phyloP scores from a whole-genome alignment of 2,888 invertebrate genomes.

The Rotaria macrura region DNA sequence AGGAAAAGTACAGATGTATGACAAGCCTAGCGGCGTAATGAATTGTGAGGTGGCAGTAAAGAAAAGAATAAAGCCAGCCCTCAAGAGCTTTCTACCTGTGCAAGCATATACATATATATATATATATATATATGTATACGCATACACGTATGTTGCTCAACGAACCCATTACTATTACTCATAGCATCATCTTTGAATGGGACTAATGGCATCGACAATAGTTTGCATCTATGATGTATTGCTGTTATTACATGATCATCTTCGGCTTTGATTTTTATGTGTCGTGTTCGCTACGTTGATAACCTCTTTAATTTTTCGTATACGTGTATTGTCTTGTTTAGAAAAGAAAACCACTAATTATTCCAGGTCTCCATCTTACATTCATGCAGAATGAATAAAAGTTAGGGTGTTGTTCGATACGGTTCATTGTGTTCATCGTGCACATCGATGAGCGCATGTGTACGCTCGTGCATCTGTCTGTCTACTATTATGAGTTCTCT shows the following conservation, averaged over 20 bases:
- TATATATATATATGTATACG: not conserved
- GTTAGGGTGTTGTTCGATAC: not conserved
- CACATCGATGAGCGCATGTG: not conserved
- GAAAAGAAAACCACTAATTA: not conserved
- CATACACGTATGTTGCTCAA: not conserved
- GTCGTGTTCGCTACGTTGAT: too few species aligned
- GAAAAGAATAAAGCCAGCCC: not conserved
- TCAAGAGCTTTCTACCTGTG: not conserved
- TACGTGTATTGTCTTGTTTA: too few species aligned
- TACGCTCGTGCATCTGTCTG: not conserved
- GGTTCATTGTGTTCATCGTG: not conserved
- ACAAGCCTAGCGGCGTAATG: not conserved
- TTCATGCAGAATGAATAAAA: not conserved
- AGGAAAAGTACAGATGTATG: not conserved
- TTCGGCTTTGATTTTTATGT: too few species aligned
- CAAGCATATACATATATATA: not conserved
- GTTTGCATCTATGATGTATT: not conserved
- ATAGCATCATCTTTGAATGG: not conserved
- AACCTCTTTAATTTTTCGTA: too few species aligned
- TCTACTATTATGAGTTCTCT: not conserved
- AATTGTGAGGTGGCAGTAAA: not conserved
- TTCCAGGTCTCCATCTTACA: not conserved
- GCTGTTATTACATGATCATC: not conserved
- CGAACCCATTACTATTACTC: not conserved
- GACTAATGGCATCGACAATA: not conserved